Base-by-base conservation (phyloP, 35 echinoderm and acorn worm species). In the Ophiothrix spiculata region DNA sequence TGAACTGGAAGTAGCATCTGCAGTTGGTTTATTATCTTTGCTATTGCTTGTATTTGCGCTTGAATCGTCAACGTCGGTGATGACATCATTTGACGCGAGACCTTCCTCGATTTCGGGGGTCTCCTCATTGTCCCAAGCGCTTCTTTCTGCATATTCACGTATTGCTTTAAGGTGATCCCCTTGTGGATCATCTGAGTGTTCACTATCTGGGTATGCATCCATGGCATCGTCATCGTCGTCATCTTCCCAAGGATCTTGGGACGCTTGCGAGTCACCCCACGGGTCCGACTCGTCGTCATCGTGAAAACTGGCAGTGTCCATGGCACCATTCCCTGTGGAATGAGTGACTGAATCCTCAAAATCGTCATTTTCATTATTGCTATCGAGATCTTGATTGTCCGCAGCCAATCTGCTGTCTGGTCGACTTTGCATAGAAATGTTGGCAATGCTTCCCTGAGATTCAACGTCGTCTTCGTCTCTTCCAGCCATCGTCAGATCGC, bases 61-160 rank as follows among this genome's bases (percentile, higher is more conserved):
- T 31, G 37, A 64, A 37, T 89, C 87, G 11, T 83, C 64, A 21
- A 90, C 14, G 39, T 90, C 88, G 76, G 80, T 84, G 39, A 90
- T 76, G 13, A 90, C 88, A 46, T 76, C 88, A 46, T 79, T 90
- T 39, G 88, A 77, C 25, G 69, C 88, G 28, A 90, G 81, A 36
- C 88, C 88, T 39, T 90, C 88, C 37, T 90, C 88, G 35, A 90
- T 90, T 75, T 82, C 80, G 31, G 81, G 81, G 38, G 80, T 80
- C 29, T 45, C 37, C 15, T 92, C 54, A 75, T 92, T 77, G 32
- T 92, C 85, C 64, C 77, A 82, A 38, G 77, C 40, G 42, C 90
- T 87, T 38, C 90, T 77, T 56, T 92, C 90, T 39, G 90, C 90
- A 77, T 92, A 92, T 49, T 92, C 90, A 69, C 79, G 74, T 86